Evolutionary conservation across 2,113 vertebrate species (phyloP).

Genomic region (Ancistrus triradiatus): DNA sequence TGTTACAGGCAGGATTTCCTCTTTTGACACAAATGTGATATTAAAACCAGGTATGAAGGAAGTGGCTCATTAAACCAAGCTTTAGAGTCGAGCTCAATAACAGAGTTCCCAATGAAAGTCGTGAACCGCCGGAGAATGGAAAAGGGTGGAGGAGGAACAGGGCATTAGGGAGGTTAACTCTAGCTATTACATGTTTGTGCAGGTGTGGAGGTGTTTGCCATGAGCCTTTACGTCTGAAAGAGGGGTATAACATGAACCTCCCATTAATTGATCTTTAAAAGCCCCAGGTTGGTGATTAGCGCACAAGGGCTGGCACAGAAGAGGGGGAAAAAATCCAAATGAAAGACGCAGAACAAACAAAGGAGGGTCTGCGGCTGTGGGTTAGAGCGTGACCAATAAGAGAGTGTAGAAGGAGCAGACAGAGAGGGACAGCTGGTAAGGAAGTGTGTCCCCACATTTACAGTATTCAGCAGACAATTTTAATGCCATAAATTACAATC

Average conservation of each 20-base stretch:
- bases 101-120: neutral
- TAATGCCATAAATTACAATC: too few species aligned
- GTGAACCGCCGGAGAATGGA: neutral
- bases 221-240: neutral
- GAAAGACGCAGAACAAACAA: conserved; percentile 62
- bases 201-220: conserved; percentile 4
- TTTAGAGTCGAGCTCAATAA: neutral
- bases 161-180: neutral
- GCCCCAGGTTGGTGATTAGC: conserved; percentile 1
- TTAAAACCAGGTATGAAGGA: neutral
- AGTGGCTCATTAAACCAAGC: neutral
- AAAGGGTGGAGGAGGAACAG: neutral
- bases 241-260: neutral
- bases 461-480: too few species aligned
- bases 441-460: too few species aligned
- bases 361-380: conserved; percentile 61
- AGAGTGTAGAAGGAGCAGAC: too few species aligned
- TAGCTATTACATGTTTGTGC: conserved; percentile 4
- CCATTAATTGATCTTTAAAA: conserved; percentile 6
- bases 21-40: too few species aligned
- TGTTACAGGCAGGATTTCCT: too few species aligned
- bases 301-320: conserved; percentile 19
- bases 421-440: too few species aligned
- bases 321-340: conserved; percentile 27
- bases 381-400: too few species aligned